A percentile compares a stretch with the other conserved stretches of the same genome.
phyloP scores from a whole-genome alignment of 1,140 invertebrate genomes.

The Elymnias hypermnestra region DNA sequence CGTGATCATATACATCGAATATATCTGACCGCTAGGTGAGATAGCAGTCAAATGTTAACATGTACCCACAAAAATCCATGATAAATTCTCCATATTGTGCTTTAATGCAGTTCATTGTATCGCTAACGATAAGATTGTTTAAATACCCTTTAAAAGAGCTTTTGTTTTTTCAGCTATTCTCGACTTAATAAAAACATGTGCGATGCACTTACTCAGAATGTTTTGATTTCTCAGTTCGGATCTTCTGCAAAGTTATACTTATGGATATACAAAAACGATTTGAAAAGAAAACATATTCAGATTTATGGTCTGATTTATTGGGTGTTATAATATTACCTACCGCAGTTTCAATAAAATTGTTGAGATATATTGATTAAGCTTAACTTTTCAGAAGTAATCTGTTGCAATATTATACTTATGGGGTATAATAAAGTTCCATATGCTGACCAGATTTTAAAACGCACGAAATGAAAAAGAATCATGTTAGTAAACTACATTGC shows the following conservation, averaged over 20 bases:
- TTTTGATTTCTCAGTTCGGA: constrained; percentile 34
- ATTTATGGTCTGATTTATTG: constrained; percentile 21
- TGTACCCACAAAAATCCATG: too few species aligned
- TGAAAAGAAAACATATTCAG: constrained; percentile 26
- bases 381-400: constrained; percentile 31
- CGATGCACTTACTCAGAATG: constrained; percentile 33
- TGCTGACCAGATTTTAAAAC: too few species aligned
- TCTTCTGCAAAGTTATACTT: constrained; percentile 29
- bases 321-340: constrained; percentile 19
- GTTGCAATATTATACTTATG: constrained; percentile 42
- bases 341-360: constrained; percentile 7
- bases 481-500: too few species aligned
- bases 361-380: background rate
- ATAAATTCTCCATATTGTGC: too few species aligned
- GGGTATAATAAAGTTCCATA: too few species aligned
- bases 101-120: constrained; percentile 22
- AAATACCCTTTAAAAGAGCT: constrained; percentile 24
- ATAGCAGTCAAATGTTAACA: too few species aligned
- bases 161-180: constrained; percentile 40
- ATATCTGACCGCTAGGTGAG: too few species aligned
- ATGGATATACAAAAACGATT: constrained; percentile 16
- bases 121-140: constrained; percentile 24
- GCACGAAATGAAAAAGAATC: too few species aligned
- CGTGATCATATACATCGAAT: too few species aligned
- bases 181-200: constrained; percentile 28